Conservation (phyloP, 2,113 vertebrate species). For the Odocoileus hemionus region DNA sequence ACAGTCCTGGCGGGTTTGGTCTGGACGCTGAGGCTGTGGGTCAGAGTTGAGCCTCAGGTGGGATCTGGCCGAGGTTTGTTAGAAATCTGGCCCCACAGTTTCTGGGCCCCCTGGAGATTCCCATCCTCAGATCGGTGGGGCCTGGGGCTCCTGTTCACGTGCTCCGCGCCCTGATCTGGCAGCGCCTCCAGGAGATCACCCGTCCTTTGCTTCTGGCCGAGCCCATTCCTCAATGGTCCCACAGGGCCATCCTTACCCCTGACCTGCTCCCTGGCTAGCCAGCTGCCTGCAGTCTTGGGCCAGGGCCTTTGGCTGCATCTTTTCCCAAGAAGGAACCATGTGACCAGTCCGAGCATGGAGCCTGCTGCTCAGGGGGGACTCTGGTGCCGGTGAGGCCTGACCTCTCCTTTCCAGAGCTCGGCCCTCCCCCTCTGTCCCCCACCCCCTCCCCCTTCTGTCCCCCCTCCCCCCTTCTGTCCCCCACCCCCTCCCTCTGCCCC, state of each 20-base stretch:
- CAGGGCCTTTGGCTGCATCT: neutral
- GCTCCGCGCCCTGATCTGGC: neutral
- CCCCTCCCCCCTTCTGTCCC: too few relatives aligned
- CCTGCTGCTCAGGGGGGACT: neutral
- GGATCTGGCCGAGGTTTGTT: fast-evolving
- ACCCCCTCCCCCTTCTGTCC: too few relatives aligned
- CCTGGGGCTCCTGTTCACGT: neutral
- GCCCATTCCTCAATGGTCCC: neutral
- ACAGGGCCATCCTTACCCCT: neutral
- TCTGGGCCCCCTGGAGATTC: neutral
- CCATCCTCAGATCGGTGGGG: neutral
- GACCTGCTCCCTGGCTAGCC: neutral
- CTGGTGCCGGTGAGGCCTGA: neutral
- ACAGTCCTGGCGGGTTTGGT: neutral
- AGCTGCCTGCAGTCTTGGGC: neutral
- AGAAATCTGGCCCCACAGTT: neutral
- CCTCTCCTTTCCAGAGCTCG: neutral
- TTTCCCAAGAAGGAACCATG: neutral
- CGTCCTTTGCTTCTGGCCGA: neutral
- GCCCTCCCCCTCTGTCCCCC: neutral
- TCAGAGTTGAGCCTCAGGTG: neutral
- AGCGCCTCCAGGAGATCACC: neutral
- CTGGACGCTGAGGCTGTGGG: neutral
- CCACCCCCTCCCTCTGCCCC: too few relatives aligned
- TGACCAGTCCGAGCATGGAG: neutral